Base-by-base conservation (phyloP, 2,888 invertebrate genomes). In the Biston betularia region DNA sequence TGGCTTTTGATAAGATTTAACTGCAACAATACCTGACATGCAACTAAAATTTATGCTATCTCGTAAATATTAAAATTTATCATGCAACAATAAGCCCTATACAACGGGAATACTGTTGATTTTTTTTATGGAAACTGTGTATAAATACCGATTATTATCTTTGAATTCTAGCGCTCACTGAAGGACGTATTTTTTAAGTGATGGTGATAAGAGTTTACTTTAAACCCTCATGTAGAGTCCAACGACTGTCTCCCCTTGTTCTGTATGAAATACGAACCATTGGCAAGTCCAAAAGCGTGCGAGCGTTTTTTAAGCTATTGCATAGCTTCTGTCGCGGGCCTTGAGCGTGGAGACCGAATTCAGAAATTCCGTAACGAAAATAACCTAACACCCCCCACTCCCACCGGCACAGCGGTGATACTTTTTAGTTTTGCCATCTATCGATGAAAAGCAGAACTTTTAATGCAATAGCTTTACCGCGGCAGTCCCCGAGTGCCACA, bases 151-250 rank as follows among this genome's bases (percentile, higher is more conserved):
- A 55, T 56, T 63, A 75, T 75, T 85, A 75, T 90, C 79, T 92
- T 92, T 90, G 81, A 86, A 88, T 93, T 93, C 89, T 93, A 93
- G 93, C 93, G 92, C 92, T 83, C 92, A 87, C 87, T 85, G 83
- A 90, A 85, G 92, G 90, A 92, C 75, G 79, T 87, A 83, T 89
- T 87, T 74, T 89, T 87, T 88, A 88, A 91, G 83, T 88, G 85
- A 90, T 84, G 92, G 93, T 92, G 92, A 92, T 78, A 82, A 87
- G 82, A 79, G 79, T 86, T 88, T 85, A 79, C 79, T 86, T 79
- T 78, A 75, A 88, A 88, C 86, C 82, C 85, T 88, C 89, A 85
- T 80, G 89, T 92, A 90, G 90, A 78, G 77, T 80, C 79, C 81
- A 82, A 77, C 73, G 74, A 82, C 82, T 84, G 76, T 82, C 77